phyloP scores from a whole-genome alignment of 1,140 invertebrate genomes.

The Polypedilum pembai region DNA sequence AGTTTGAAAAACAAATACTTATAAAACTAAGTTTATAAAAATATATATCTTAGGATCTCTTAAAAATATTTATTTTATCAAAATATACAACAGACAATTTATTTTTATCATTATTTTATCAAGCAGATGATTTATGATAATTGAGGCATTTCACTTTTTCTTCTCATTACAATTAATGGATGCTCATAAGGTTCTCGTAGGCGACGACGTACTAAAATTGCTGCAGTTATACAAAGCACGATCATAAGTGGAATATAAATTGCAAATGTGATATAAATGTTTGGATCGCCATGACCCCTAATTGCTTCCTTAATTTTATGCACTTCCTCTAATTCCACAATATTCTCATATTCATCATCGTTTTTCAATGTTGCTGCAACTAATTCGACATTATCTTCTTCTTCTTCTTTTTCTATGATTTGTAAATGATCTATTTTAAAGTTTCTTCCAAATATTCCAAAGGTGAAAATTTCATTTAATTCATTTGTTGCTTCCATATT shows the following conservation, averaged over 20 bases:
- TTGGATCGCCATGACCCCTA: background rate
- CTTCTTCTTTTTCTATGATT: background rate
- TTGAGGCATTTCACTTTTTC: constrained; percentile 23
- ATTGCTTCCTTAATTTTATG: too few relatives aligned
- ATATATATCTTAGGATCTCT: too few relatives aligned
- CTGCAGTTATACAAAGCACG: background rate
- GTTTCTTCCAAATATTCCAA: constrained; percentile 30
- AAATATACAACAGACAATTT: background rate
- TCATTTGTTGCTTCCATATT: constrained; percentile 22
- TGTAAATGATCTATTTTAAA: background rate
- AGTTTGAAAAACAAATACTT: too few relatives aligned
- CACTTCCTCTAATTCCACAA: background rate
- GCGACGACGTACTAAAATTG: background rate
- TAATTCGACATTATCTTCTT: background rate
- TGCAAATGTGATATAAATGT: background rate
- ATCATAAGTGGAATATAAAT: background rate
- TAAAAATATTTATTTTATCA: too few relatives aligned
- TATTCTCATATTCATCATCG: background rate
- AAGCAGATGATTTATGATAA: background rate
- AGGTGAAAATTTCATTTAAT: constrained; percentile 28
- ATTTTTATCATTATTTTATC: background rate
- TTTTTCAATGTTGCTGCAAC: background rate
- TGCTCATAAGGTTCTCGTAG: background rate
- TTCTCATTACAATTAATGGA: background rate
- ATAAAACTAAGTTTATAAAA: too few relatives aligned